Base-by-base conservation (phyloP, 2,888 invertebrate genomes). In the Xestia xanthographa region DNA sequence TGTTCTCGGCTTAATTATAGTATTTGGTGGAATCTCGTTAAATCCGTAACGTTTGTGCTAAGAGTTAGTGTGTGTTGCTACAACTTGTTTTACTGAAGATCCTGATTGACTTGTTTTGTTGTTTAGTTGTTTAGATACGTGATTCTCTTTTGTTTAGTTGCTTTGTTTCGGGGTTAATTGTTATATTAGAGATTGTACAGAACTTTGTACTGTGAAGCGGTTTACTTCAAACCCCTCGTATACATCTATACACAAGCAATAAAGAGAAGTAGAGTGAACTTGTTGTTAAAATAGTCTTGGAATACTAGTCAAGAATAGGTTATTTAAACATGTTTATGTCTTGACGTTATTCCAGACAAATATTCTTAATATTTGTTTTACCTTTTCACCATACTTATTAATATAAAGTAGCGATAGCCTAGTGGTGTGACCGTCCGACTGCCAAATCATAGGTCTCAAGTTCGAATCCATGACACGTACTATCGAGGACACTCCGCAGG, bases 1-100 rank as follows among this genome's bases (percentile, higher is more conserved):
- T 78, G 79, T 76, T 70, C 43, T 72, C 65, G 58, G 69, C 72
- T 72, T 80, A 75, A 84, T 82, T 70, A 69, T 82, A 67, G 81
- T 72, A 66, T 72, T 84, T 66, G 43, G 65, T 26, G 66, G 62
- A 72, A 84, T 69, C 63, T 45, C 62, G 60, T 69, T 66, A 69
- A 80, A 72, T 45, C 65, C 60, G 48, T 29, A 69, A 68, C 58
- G 68, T 80, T 84, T 68, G 79, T 53, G 60, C 50, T 69, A 68
- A 82, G 63, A 82, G 82, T 82, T 73, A 70, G 53, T 70, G 56
- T 22, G 29, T 67, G 84, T 56, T 83, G 62, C 56, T 58, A 70
- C 70, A 62, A 79, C 38, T 79, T 79, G 84, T 83, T 83, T 26
- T 22, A 53, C 66, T 69, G 22, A 62, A 56, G 56, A 63, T 53